phyloP scores from a whole-genome alignment of 92 coral and sea anemone genomes.

The Scolanthus callimorphus region DNA sequence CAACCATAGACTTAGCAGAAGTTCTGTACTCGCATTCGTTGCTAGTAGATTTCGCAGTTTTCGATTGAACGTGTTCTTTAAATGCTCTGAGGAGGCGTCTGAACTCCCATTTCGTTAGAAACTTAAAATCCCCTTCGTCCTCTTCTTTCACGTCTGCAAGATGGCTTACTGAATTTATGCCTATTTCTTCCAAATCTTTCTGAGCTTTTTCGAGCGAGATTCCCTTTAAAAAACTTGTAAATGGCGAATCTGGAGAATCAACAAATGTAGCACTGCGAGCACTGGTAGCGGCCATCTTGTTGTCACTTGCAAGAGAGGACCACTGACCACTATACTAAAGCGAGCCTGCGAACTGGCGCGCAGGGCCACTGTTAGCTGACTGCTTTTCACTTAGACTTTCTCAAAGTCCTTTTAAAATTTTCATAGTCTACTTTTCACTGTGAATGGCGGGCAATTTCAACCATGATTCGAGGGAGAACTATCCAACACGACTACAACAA shows the following conservation, averaged over 20 bases:
- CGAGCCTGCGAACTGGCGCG: no score
- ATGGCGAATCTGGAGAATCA: neutral
- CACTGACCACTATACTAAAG: no score
- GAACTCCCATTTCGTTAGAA: conserved; percentile 17
- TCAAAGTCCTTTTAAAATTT: no score
- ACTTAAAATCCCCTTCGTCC: conserved; percentile 13
- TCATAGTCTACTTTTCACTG: no score
- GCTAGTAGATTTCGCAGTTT: neutral
- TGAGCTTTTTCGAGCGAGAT: neutral
- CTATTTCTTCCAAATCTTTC: neutral
- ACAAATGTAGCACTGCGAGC: no score
- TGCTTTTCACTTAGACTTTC: no score
- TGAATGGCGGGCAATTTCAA: no score
- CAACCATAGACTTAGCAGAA: neutral
- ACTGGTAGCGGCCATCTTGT: no score
- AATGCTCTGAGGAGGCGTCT: conserved; percentile 15
- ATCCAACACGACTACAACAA: conserved; percentile 1
- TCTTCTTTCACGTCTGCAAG: conserved; percentile 16
- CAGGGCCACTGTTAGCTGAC: no score
- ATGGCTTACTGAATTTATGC: conserved; percentile 5
- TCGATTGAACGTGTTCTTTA: neutral
- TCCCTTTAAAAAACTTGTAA: neutral
- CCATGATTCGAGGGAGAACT: conserved; percentile 13
- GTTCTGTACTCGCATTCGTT: neutral
- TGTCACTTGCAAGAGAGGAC: no score